A percentile compares a stretch with the other conserved stretches of the same genome.
These are phyloP conservation scores for Charanyca ferruginea DNA, from an alignment of 2,888 invertebrate species.

Conservation along the genomic window DNA sequence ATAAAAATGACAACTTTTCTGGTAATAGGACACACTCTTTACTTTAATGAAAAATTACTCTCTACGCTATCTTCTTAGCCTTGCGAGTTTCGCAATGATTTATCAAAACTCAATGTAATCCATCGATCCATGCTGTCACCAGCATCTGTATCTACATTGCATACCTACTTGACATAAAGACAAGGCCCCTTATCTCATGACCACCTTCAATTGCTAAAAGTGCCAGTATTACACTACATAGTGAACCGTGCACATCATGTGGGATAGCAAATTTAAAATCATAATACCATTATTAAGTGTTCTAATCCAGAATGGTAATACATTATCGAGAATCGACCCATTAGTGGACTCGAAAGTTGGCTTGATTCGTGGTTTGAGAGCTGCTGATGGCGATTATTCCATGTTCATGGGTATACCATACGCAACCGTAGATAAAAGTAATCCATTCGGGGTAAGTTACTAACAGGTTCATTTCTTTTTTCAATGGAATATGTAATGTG, in stretches of 20 bases:
- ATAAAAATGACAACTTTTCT: too few species aligned
- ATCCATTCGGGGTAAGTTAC: slow-evolving; percentile 79
- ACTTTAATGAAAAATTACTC: too few species aligned
- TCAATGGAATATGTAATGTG: background rate
- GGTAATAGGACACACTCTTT: too few species aligned
- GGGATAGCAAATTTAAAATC: slow-evolving; percentile 30
- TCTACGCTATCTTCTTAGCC: too few species aligned
- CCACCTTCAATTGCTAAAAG: slow-evolving; percentile 2
- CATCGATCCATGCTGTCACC: slow-evolving; percentile 20
- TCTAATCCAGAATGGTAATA: slow-evolving; percentile 49
- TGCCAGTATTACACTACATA: background rate
- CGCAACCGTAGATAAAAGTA: slow-evolving; percentile 70
- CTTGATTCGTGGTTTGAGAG: slow-evolving; percentile 72
- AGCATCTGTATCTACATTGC: slow-evolving; percentile 24
- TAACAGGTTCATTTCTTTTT: background rate
- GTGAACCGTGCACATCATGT: slow-evolving; percentile 48
- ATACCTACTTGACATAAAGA: slow-evolving; percentile 30
- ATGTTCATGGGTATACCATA: slow-evolving; percentile 83
- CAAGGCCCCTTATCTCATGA: slow-evolving; percentile 34
- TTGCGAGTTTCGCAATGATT: slow-evolving; percentile 26
- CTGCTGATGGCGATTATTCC: slow-evolving; percentile 74
- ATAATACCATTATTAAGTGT: slow-evolving; percentile 49
- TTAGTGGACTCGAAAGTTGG: slow-evolving; percentile 75
- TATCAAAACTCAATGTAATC: slow-evolving; percentile 21
- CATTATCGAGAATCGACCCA: slow-evolving; percentile 70